A percentile compares a stretch with the other conserved stretches of the same genome.
phyloP scores from a whole-genome alignment of 1,140 invertebrate species.

The Littorina saxatilis region DNA sequence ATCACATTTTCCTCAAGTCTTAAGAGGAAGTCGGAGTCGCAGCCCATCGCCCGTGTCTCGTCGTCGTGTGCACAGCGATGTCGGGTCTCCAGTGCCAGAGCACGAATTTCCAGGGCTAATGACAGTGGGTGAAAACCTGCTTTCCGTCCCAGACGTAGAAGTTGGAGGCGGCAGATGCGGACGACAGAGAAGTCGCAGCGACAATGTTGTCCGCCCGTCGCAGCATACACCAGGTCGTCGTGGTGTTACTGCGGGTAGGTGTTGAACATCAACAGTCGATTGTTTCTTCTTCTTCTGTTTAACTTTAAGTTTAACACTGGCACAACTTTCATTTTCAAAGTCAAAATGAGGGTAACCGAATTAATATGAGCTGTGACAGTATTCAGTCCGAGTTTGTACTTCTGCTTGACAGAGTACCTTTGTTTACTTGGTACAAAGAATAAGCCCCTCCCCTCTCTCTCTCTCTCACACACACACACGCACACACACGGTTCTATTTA shows the following conservation, averaged over 20 bases:
- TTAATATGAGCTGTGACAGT: too few relatives aligned
- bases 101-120: not conserved
- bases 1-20: constrained; percentile 32
- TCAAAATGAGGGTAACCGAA: too few relatives aligned
- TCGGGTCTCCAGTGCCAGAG: not conserved
- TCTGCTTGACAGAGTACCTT: too few relatives aligned
- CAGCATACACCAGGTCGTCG: not conserved
- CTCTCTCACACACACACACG: not conserved
- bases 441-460: not conserved
- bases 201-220: not conserved
- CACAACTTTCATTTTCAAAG: too few relatives aligned
- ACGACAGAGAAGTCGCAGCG: not conserved
- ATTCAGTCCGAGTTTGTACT: too few relatives aligned
- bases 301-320: not conserved
- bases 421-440: too few relatives aligned
- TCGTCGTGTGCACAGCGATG: not conserved
- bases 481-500: too few relatives aligned
- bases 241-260: not conserved
- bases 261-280: not conserved
- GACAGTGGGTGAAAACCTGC: not conserved
- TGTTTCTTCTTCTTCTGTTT: not conserved
- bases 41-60: constrained; percentile 28
- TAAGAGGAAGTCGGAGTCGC: constrained; percentile 32
- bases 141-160: not conserved
- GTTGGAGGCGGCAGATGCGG: not conserved